Percentiles rank a stretch among this genome's conserved stretches.
phyloP scores from a whole-genome alignment of 1,140 invertebrate species.

The Leucophenga varia region DNA sequence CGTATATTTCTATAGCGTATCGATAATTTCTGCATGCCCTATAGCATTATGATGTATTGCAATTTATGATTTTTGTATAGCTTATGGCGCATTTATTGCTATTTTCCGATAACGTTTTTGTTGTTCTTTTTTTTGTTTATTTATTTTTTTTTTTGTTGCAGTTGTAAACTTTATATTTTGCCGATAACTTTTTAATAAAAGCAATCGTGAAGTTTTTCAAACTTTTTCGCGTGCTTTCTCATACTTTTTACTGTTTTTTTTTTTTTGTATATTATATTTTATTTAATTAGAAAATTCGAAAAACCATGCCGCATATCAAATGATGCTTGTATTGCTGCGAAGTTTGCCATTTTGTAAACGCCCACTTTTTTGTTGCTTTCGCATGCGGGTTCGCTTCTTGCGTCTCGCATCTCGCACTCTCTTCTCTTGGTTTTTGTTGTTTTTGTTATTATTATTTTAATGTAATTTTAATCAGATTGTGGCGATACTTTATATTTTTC shows the following conservation, averaged over 20 bases:
- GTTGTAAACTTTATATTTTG: conserved; percentile 4
- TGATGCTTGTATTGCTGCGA: too few species aligned
- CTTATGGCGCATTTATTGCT: too few species aligned
- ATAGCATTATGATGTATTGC: too few species aligned
- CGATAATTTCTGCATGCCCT: too few species aligned
- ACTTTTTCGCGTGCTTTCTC: not conserved
- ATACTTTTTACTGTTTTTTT: too few species aligned
- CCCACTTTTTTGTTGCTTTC: conserved; percentile 1
- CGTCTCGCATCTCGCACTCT: not conserved
- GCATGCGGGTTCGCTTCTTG: not conserved
- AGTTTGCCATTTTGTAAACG: too few species aligned
- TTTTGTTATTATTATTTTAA: conserved; percentile 35
- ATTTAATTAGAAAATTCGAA: conserved; percentile 7
- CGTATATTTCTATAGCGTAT: too few species aligned
- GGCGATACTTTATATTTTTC: conserved; percentile 48
- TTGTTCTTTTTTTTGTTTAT: too few species aligned
- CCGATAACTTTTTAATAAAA: conserved; percentile 21
- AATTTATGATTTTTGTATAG: too few species aligned
- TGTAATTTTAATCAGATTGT: conserved; percentile 54
- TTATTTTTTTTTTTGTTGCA: not conserved
- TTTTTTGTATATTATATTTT: too few species aligned
- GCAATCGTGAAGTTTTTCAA: conserved; percentile 25
- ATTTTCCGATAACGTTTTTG: too few species aligned
- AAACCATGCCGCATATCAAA: conserved; percentile 22
- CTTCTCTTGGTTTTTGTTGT: conserved; percentile 14